These are phyloP conservation scores for Nerophis lumbriciformis DNA, from an alignment of 2,113 vertebrate species.

Conservation along the genomic window DNA sequence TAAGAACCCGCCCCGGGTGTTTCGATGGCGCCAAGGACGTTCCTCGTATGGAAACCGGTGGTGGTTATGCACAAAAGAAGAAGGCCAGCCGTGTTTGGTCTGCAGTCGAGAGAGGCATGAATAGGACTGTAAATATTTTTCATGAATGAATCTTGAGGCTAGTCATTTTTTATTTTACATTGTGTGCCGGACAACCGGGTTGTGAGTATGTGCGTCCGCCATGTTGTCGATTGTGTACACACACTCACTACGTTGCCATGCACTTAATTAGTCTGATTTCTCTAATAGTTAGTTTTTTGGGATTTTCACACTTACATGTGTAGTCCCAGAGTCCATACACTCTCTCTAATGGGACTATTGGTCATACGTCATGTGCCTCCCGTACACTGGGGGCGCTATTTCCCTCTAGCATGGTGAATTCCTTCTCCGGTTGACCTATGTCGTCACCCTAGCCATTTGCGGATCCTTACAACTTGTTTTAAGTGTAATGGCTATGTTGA, in stretches of 20 bases:
- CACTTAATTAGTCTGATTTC: neutral
- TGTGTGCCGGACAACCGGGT: slow-evolving; percentile 7
- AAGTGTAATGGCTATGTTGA: no score
- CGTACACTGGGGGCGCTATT: no score
- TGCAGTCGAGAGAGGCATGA: slow-evolving; percentile 56
- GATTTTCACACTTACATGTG: no score
- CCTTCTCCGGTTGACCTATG: no score
- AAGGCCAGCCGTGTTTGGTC: slow-evolving; percentile 50
- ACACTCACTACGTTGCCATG: slow-evolving; percentile 45
- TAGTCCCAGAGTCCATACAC: no score
- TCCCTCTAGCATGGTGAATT: no score
- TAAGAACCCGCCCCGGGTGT: slow-evolving; percentile 47
- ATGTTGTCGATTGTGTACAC: slow-evolving; percentile 40
- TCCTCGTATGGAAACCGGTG: slow-evolving; percentile 45
- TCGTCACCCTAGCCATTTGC: no score
- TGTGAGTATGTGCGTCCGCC: slow-evolving; percentile 39
- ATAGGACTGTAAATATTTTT: slow-evolving; percentile 64
- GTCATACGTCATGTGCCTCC: no score
- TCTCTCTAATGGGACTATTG: no score
- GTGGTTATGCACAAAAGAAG: slow-evolving; percentile 17
- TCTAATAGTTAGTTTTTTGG: no score
- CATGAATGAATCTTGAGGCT: slow-evolving; percentile 67
- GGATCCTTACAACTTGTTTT: no score
- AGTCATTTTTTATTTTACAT: slow-evolving; percentile 50
- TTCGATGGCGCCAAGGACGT: slow-evolving; percentile 61